Percentiles rank a stretch among this genome's conserved stretches.
Evolutionary conservation across 2,888 invertebrate genomes (phyloP).

Genomic region (Drosophila aldrichi): DNA sequence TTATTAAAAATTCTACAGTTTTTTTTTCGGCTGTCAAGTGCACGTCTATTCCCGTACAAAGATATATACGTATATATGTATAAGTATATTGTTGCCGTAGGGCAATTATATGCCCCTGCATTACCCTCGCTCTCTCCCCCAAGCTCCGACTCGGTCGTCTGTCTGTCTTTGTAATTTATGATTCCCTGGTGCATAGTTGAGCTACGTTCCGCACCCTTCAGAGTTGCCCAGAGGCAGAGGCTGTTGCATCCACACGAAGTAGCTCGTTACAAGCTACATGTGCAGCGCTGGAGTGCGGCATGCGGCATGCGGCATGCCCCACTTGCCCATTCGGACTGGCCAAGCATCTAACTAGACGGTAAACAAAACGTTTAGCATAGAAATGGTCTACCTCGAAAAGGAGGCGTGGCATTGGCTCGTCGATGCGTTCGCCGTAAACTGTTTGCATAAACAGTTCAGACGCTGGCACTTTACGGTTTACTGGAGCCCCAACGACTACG

Average conservation of each 20-base stretch:
- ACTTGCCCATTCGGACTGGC: constrained; percentile 4
- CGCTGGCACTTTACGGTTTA: constrained; percentile 20
- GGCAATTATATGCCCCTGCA: constrained; percentile 46
- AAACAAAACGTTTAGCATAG: constrained; percentile 71
- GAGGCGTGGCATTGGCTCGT: constrained; percentile 16
- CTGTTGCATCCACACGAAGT: constrained; percentile 44
- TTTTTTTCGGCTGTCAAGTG: constrained; percentile 36
- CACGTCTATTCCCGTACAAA: constrained; percentile 24
- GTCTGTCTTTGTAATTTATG: constrained; percentile 45
- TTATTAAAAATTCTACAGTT: constrained; percentile 25
- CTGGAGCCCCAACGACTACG: constrained; percentile 45
- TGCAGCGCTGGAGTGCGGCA: constrained; percentile 14
- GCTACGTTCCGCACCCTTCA: constrained; percentile 35
- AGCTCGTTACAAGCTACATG: constrained; percentile 38
- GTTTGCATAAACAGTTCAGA: constrained; percentile 72
- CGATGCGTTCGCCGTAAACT: constrained; percentile 49
- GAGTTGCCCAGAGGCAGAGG: constrained; percentile 1
- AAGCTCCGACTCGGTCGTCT: background rate
- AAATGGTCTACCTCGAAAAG: constrained; percentile 41
- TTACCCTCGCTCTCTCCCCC: background rate
- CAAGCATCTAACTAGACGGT: constrained; percentile 58
- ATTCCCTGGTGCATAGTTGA: constrained; percentile 60
- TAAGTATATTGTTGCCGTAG: constrained; percentile 29
- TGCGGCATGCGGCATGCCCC: background rate
- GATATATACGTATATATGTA: background rate